phyloP scores from a whole-genome alignment of 30 jellyfish, hydroid and myxozoan genomes.

The Chrysaora quinquecirrha region DNA sequence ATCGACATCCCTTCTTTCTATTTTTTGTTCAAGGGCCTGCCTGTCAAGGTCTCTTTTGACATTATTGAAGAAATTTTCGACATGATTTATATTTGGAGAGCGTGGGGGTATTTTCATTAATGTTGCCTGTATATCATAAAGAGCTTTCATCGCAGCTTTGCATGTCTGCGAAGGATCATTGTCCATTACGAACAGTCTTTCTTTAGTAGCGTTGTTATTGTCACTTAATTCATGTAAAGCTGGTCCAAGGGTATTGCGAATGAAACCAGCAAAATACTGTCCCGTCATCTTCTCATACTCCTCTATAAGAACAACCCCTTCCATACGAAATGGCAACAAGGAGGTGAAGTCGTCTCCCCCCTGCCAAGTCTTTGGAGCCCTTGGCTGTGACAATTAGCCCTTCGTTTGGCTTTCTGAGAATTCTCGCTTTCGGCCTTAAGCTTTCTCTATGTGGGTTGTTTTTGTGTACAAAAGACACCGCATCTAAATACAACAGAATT shows the following conservation, averaged over 20 bases:
- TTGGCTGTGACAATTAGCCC: not conserved
- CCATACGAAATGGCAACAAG: not conserved
- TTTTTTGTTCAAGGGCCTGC: too few species aligned
- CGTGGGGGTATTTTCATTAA: too few species aligned
- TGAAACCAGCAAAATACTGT: not conserved
- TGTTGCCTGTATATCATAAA: too few species aligned
- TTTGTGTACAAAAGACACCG: constrained; percentile 5
- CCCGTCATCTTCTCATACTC: not conserved
- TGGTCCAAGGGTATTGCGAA: not conserved
- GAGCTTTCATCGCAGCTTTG: too few species aligned
- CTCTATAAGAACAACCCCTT: constrained; percentile 1
- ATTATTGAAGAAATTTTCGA: not conserved
- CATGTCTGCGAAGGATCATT: not conserved
- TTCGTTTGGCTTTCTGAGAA: not conserved
- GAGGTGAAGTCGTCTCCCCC: not conserved
- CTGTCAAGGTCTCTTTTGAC: too few species aligned
- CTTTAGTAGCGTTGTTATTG: not conserved
- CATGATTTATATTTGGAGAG: not conserved
- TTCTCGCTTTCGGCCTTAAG: not conserved
- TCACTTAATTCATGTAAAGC: not conserved
- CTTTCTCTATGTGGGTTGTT: not conserved
- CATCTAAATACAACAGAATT: not conserved
- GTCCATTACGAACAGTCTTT: too few species aligned
- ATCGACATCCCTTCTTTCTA: too few species aligned
- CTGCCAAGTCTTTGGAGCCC: constrained; percentile 9